Percentiles rank a stretch among this genome's conserved stretches.
phyloP scores from a whole-genome alignment of 2,888 invertebrate species.

The Lasius platythorax region DNA sequence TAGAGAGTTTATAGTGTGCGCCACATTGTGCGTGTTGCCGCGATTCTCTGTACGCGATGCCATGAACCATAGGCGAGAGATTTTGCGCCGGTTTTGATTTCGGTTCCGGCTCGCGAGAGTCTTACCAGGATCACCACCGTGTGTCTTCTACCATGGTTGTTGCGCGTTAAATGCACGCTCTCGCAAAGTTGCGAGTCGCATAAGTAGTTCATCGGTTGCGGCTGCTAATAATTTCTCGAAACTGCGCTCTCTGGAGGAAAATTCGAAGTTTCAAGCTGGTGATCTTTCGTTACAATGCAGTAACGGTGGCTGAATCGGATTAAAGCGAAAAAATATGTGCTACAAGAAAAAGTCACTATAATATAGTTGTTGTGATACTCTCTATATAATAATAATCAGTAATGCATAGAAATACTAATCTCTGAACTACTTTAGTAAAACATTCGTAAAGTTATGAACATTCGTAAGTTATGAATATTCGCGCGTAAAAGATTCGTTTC shows the following conservation, averaged over 20 bases:
- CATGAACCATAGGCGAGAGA: constrained; percentile 62
- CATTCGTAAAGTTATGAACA: too few species aligned
- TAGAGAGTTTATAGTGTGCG: neutral
- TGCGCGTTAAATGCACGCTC: constrained; percentile 61
- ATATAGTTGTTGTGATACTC: neutral
- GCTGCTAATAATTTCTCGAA: constrained; percentile 37
- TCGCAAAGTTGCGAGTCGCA: constrained; percentile 60
- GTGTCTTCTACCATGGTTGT: constrained; percentile 59
- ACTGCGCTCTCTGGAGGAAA: neutral
- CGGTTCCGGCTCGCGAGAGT: constrained; percentile 58
- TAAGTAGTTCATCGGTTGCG: constrained; percentile 26
- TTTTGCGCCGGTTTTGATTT: constrained; percentile 76
- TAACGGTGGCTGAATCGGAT: neutral
- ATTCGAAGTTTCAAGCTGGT: constrained; percentile 20
- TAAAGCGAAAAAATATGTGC: constrained; percentile 7
- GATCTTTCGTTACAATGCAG: constrained; percentile 13
- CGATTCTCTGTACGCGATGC: neutral
- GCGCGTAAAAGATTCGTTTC: constrained; percentile 10
- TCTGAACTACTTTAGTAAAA: neutral
- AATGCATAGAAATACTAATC: neutral
- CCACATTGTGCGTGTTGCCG: neutral
- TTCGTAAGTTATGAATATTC: too few species aligned
- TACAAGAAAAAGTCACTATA: neutral
- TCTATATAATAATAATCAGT: neutral
- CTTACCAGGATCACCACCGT: constrained; percentile 3